Base-by-base conservation (phyloP, 2,113 vertebrate genomes). In the Sprattus sprattus region DNA sequence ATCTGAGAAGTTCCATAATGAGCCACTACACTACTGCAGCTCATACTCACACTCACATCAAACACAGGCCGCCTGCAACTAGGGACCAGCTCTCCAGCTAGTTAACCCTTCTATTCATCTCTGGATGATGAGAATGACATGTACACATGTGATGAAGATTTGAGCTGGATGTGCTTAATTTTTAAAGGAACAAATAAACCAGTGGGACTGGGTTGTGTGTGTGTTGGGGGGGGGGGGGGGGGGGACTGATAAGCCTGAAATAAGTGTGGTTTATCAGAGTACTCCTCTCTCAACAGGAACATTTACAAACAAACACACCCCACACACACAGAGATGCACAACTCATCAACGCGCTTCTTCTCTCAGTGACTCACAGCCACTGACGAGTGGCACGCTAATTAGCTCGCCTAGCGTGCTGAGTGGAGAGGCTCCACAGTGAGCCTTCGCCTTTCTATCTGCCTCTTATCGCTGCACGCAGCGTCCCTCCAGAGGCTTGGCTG, bases 321-420 rank as follows among this genome's bases (percentile, higher is more conserved):
- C 84, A 81, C 46, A 81, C 28, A 54, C 84, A 80, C 16, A 44
- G 25, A 75, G 25, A 78, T 78, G 71, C 32, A 39, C 28, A 82
- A 60, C 28, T 47, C 67, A 60, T 83, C 83, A 83, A 20, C 18
- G 16, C 57, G 81, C 16, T 85, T 25, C 46, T 81, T 86, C 85
- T 88, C 7, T 85, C 81, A 20, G 45, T 92, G 91, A 90, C 91
- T 92, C 85, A 47, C 85, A 86, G 57, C 89, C 89, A 91, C 89
- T 91, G 89, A 91, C 91, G 93, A 93, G 92, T 91, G 90, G 81
- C 60, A 86, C 85, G 87, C 91, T 94, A 93, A 95, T 95, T 93
- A 94, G 85, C 85, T 85, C 25, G 80, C 89, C 90, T 90, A 9
- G 52, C 85, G 87, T 88, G 91, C 87, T 83, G 88, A 91, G 87